Conservation (phyloP, 2,113 vertebrate species). For the Melanotaenia duboulayi region DNA sequence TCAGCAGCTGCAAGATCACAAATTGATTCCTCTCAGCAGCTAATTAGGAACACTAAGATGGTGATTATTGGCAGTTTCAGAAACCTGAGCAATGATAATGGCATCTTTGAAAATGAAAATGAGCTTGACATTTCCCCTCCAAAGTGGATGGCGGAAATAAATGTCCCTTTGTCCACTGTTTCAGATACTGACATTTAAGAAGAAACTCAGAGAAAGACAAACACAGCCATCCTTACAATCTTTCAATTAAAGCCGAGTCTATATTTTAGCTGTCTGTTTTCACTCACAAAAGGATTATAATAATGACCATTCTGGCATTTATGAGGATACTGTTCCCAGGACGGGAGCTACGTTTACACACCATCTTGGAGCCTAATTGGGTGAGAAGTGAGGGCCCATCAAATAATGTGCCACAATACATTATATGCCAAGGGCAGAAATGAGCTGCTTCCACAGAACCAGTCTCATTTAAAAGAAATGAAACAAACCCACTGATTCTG, state of each 20-base stretch:
- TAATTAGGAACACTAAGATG: constrained; percentile 50
- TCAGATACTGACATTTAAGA: constrained; percentile 76
- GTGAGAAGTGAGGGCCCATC: constrained; percentile 65
- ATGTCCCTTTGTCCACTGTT: constrained; percentile 29
- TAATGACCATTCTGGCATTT: constrained; percentile 84
- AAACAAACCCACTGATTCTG: constrained; percentile 16
- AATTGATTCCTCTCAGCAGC: constrained; percentile 33
- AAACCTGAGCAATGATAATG: constrained; percentile 28
- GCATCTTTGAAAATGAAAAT: constrained; percentile 53
- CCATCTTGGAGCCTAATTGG: constrained; percentile 81
- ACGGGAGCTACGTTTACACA: constrained; percentile 71
- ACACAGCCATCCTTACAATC: constrained; percentile 57
- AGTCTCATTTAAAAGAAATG: constrained; percentile 51
- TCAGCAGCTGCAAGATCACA: constrained; percentile 34
- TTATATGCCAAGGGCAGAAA: constrained; percentile 61
- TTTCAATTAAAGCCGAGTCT: constrained; percentile 76
- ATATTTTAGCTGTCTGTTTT: constrained; percentile 71
- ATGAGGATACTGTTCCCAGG: constrained; percentile 62
- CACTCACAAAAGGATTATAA: constrained; percentile 66
- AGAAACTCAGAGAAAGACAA: constrained; percentile 39
- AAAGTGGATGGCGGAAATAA: constrained; percentile 38
- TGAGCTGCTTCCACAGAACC: constrained; percentile 26
- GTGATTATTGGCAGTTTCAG: constrained; percentile 27
- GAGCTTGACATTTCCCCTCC: constrained; percentile 63
- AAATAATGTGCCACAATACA: constrained; percentile 56